Evolutionary conservation across 1,140 invertebrate genomes (phyloP).

Genomic region (Copidosoma floridanum): DNA sequence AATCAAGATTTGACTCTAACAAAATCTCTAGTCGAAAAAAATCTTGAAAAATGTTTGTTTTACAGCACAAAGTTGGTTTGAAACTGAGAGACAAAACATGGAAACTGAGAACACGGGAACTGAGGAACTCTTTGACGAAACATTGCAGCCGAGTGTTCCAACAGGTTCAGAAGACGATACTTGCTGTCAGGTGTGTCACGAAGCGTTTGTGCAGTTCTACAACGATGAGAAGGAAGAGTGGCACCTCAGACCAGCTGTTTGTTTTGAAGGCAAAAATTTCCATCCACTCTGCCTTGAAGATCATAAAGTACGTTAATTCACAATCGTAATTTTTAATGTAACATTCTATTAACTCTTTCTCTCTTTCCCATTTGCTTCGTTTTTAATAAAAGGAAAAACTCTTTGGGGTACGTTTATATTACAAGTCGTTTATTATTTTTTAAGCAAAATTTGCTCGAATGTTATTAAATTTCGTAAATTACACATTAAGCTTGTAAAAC

Average conservation of each 20-base stretch:
- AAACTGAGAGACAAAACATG: constrained; percentile 65
- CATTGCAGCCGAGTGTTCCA: constrained; percentile 63
- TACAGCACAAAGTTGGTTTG: constrained; percentile 85
- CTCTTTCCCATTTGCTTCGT: constrained; percentile 44
- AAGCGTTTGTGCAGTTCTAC: constrained; percentile 90
- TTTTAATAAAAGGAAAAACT: constrained; percentile 49
- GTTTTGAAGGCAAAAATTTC: constrained; percentile 76
- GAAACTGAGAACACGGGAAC: constrained; percentile 54
- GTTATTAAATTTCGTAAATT: no score
- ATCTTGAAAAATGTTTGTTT: constrained; percentile 30
- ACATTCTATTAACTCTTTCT: constrained; percentile 33
- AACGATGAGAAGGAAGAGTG: constrained; percentile 95
- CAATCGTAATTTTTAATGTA: no score
- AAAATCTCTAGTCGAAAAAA: no score
- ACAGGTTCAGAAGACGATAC: constrained; percentile 63
- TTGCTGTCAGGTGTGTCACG: constrained; percentile 83
- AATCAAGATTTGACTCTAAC: no score
- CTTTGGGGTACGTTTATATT: constrained; percentile 48
- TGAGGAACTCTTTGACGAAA: constrained; percentile 55
- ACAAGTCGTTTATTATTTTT: no score
- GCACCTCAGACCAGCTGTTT: constrained; percentile 83
- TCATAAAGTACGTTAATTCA: constrained; percentile 69
- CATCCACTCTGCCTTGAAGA: constrained; percentile 91
- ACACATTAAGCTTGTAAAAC: no score
- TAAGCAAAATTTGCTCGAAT: no score